These are phyloP conservation scores for Crax fasciolata DNA, from an alignment of 2,797 vertebrate species.

Conservation along the genomic window DNA sequence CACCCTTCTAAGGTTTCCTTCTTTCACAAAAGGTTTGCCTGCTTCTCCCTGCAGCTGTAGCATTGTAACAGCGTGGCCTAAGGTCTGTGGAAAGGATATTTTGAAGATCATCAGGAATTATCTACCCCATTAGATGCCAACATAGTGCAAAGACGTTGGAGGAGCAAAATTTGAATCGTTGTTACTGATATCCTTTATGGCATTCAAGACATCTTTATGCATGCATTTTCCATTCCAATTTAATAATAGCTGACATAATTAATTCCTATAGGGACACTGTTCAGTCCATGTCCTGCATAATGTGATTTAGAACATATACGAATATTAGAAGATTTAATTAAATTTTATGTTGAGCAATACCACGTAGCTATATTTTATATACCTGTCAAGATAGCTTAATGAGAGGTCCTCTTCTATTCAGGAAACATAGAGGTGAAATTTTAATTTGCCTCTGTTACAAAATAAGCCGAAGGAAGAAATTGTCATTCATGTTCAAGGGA, in stretches of 20 bases:
- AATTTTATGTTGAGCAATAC: neutral
- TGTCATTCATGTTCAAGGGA: neutral
- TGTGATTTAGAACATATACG: slow-evolving; percentile 2
- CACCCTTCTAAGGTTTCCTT: neutral
- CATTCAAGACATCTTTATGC: neutral
- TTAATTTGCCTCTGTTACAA: neutral
- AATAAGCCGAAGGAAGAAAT: neutral
- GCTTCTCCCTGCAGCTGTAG: neutral
- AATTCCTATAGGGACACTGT: neutral
- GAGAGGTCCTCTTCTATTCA: neutral
- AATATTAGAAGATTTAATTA: neutral
- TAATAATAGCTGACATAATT: neutral
- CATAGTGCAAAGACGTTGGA: neutral
- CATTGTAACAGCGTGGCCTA: neutral
- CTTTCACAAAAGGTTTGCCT: neutral
- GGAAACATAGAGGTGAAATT: neutral
- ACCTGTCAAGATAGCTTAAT: neutral
- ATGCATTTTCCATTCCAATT: neutral
- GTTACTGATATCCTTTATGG: neutral
- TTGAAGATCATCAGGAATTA: neutral
- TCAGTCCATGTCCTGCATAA: neutral
- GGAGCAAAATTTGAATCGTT: neutral
- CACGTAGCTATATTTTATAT: neutral
- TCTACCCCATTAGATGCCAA: neutral
- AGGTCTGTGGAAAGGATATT: neutral